phyloP scores from a whole-genome alignment of 2,797 vertebrate species.

The Ficedula albicollis region DNA sequence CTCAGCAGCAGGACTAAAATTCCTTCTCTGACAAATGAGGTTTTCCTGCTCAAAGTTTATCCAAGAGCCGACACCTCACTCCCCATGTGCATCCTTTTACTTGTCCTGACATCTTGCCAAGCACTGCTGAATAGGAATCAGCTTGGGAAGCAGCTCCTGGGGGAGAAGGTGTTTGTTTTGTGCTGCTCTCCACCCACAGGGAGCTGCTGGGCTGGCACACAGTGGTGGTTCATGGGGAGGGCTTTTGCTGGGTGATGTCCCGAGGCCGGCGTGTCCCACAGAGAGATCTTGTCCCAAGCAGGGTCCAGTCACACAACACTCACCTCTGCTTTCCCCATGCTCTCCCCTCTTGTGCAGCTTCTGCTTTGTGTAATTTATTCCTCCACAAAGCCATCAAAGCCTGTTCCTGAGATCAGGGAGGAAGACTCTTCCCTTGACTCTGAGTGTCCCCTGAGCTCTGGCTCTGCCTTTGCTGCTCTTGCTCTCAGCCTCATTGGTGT shows the following conservation, averaged over 20 bases:
- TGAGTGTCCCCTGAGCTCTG: fast-evolving
- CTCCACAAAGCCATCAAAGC: not conserved
- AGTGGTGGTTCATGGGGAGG: not conserved
- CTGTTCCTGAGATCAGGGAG: not conserved
- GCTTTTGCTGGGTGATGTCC: not conserved
- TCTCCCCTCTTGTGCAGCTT: fast-evolving
- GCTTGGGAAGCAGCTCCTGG: not conserved
- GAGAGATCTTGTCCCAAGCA: not conserved
- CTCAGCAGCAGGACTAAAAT: not conserved
- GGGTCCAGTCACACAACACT: not conserved
- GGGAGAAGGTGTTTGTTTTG: not conserved
- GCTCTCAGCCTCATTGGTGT: fast-evolving
- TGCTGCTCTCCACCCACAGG: not conserved
- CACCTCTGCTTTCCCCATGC: not conserved
- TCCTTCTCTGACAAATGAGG: not conserved
- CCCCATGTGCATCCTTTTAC: fast-evolving
- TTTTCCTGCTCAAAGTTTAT: not conserved
- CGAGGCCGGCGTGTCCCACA: too few species aligned
- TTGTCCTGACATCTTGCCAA: not conserved
- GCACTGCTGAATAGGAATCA: not conserved
- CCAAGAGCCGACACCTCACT: fast-evolving
- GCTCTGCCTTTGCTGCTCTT: not conserved
- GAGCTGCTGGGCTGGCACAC: not conserved
- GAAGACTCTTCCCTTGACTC: not conserved
- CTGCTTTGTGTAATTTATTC: not conserved